Evolutionary conservation across 2,797 vertebrate species (phyloP), one percentile per base, ranked within the genome.

Genomic region (Nyctalus aviator): DNA sequence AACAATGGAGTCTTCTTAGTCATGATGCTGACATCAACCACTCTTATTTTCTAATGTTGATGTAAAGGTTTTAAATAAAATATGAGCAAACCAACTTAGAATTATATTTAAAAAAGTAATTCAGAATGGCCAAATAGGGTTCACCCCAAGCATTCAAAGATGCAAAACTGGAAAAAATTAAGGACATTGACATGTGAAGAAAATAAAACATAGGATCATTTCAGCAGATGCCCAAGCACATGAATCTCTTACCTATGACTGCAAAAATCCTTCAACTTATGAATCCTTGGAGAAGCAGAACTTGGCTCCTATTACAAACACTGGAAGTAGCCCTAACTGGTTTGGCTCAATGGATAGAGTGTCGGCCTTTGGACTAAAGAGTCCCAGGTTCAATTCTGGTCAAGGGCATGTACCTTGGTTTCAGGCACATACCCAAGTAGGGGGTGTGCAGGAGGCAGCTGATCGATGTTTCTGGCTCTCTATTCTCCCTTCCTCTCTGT

Each of bases 201-300:
- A 79, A 64, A 32, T 25, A 66, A 96, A 89, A 84, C 14, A 62
- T 1, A 75, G 66, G 27, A 55, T 53, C 1, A 15, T 46, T 59
- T 95, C 41, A 64, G 27, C 30, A 62, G 48, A 27, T 68, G 23
- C 64, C 37, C 64, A 76, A 91, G 15, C 32, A 41, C 3, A 21
- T 44, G 71, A 75, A n/a, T 66, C 37, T 50, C 46, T 93, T 75
- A 50, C 48, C 48, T 72, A 30, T 53, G 21, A 86, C 69, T 75
- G 44, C 35, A 93, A 89, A 91, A 71, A 35, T 73, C 83, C 59
- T 81, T 95, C 66, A n/a, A 41, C 12, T 59, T 91, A 50, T 50
- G 62, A 41, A 85, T 93, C 68, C 69, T 48, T 35, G 50, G 30
- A 71, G 76, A 87, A 57, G 46, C 20, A 57, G n/a, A 91, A 73